phyloP scores from a whole-genome alignment of 23 tunicate species.

The Clavelina lepadiformis region DNA sequence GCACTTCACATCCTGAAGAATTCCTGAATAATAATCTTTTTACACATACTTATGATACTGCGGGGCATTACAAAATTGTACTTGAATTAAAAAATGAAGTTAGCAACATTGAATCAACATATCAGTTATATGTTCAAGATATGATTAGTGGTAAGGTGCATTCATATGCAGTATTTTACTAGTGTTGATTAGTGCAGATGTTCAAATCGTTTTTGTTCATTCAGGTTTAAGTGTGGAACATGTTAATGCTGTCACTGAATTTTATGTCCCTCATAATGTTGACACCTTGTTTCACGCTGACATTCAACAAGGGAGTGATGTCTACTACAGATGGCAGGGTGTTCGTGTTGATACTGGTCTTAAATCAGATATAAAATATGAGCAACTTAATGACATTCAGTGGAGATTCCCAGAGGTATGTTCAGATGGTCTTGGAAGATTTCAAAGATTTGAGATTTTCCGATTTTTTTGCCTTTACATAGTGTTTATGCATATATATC shows the following conservation, averaged over 20 bases:
- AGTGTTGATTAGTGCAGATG: no score
- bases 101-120: slow-evolving; percentile 6
- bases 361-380: slow-evolving; percentile 20
- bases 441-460: no score
- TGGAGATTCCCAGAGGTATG: slow-evolving; percentile 56
- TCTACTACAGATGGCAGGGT: slow-evolving; percentile 54
- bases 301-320: slow-evolving; percentile 48
- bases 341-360: slow-evolving; percentile 6
- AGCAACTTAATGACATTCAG: neutral
- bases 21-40: no score
- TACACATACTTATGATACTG: neutral
- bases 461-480: no score
- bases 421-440: no score
- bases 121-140: slow-evolving; percentile 32
- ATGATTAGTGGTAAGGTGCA: slow-evolving; percentile 18
- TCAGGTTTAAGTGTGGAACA: slow-evolving; percentile 49
- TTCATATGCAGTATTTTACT: neutral
- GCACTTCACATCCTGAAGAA: no score
- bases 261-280: slow-evolving; percentile 38
- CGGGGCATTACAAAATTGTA: neutral
- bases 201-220: neutral
- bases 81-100: slow-evolving; percentile 10
- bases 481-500: no score
- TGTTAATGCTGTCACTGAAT: slow-evolving; percentile 30
- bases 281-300: slow-evolving; percentile 34